Base-by-base conservation (phyloP, 2,113 vertebrate species). In the Gulo gulo region DNA sequence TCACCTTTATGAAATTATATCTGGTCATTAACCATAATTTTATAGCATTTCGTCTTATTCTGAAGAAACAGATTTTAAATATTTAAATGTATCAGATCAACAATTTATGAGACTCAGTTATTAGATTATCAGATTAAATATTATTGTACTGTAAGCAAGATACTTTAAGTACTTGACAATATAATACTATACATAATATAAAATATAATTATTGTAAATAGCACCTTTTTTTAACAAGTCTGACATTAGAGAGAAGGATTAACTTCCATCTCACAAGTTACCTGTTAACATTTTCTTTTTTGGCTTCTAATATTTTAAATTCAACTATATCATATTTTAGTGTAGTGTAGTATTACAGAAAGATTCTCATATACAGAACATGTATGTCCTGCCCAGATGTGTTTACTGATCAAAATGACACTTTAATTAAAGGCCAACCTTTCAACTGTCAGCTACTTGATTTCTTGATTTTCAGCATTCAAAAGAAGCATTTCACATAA, bases 391-490 rank as follows among this genome's bases (percentile, higher is more conserved):
- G 15, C 18, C 39, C 20, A 55, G 12, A 78, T 57, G 7, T 42
- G 3, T 26, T 87, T 47, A 65, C 7, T 91, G 36, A 52, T 79
- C 15, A 86, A 83, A 85, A 81, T 52, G 57, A 34, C 12, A 63
- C 24, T 82, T 39, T 76, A 7, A 63, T 82, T 81, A 92, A 91
- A 65, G 23, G 18, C 18, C 39, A 59, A 52, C 0, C 36, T 24
- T 86, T 86, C 26, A n/a, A 74, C 21, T 31, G 4, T 50, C 65
- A 91, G 18, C 76, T 52, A 50, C 4, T 94, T 76, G 50, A 69
- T 50, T 91, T 91, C 4, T 94, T 76, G 50, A 78, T 59, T 91
- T 94, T 96, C 24, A 67, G 63, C 11, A 81, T 82, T 94, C 45
- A 65, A n/a, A 14, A 47, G 36, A 74, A 90, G 50, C 31, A 80